Conservation (phyloP, 2,113 vertebrate genomes). For the Cacatua alba region DNA sequence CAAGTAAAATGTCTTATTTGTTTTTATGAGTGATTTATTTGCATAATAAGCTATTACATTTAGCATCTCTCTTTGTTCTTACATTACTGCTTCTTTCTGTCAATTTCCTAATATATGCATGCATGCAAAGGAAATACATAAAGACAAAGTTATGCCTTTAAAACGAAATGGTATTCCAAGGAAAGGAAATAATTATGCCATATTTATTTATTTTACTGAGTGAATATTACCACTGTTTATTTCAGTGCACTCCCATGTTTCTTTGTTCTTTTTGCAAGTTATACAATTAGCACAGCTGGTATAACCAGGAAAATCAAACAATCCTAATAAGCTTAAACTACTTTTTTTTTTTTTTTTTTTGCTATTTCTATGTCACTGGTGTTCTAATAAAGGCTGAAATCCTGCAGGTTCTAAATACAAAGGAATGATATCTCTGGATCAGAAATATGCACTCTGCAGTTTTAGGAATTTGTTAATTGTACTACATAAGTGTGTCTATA, state of each 20-base stretch:
- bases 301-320: neutral
- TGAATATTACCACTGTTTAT: neutral
- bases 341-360: neutral
- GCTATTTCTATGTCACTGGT: rapidly evolving
- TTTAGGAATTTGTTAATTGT: neutral
- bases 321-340: rapidly evolving
- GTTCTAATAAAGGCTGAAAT: neutral
- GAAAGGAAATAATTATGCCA: neutral
- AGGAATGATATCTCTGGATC: neutral
- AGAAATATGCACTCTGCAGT: neutral
- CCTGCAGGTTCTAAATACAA: neutral
- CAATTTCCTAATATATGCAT: neutral
- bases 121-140: neutral
- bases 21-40: neutral
- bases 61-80: neutral
- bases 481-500: neutral
- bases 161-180: neutral
- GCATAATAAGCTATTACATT: neutral
- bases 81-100: neutral
- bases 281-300: neutral
- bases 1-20: neutral
- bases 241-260: neutral
- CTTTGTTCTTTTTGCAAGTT: neutral
- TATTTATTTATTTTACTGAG: neutral
- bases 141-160: neutral